Conservation (phyloP, 2,113 vertebrate species). For the Myiozetetes cayanensis region DNA sequence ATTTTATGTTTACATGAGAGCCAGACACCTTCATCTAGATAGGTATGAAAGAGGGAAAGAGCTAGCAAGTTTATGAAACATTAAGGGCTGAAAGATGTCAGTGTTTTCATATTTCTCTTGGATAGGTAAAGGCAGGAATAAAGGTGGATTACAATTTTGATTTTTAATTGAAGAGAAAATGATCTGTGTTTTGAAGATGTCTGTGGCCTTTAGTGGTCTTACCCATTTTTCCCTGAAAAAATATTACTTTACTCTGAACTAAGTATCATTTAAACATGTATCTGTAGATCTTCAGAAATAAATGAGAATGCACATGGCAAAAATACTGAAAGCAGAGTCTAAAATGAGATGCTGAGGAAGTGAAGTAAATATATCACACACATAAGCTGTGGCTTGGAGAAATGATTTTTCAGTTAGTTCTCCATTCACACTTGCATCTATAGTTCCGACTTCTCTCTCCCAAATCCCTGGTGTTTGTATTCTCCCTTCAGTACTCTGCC, state of each 20-base stretch:
- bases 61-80: not conserved
- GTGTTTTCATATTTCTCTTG: not conserved
- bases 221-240: not conserved
- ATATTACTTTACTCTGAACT: not conserved
- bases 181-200: not conserved
- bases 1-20: not conserved
- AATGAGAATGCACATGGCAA: not conserved
- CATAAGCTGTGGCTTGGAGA: not conserved
- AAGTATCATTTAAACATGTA: not conserved
- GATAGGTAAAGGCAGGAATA: not conserved
- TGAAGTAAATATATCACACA: not conserved
- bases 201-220: not conserved
- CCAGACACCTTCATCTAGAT: not conserved
- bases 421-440: not conserved
- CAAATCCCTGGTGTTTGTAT: not conserved
- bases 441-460: not conserved
- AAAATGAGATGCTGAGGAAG: not conserved
- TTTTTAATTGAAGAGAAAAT: not conserved
- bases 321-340: not conserved
- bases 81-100: not conserved
- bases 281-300: not conserved
- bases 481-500: not conserved
- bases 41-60: not conserved
- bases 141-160: not conserved
- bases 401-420: not conserved